Conservation (phyloP, 2,888 invertebrate species). For the Lycocerus yunnanus region DNA sequence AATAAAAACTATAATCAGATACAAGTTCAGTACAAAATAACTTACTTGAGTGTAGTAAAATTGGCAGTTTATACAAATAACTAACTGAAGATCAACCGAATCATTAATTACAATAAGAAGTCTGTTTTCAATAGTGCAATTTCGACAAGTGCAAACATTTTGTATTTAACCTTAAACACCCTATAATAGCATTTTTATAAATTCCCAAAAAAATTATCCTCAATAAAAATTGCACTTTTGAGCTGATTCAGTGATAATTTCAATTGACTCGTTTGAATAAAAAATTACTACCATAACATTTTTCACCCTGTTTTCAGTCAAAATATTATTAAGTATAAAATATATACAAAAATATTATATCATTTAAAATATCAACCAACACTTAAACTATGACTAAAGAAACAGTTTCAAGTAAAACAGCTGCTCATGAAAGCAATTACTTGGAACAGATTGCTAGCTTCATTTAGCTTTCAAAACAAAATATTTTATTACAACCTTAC, state of each 20-base stretch:
- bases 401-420: background rate
- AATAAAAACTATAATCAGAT: background rate
- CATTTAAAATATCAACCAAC: background rate
- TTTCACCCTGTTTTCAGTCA: background rate
- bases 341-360: background rate
- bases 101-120: background rate
- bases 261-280: background rate
- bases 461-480: background rate
- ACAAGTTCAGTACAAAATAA: background rate
- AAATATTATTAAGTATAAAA: background rate
- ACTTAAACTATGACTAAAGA: background rate
- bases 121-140: background rate
- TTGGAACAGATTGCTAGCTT: background rate
- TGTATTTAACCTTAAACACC: background rate
- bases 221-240: background rate
- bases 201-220: background rate
- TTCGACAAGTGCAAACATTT: background rate
- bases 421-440: background rate
- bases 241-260: background rate
- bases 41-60: background rate
- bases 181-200: background rate
- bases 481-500: background rate
- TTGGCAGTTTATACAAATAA: background rate
- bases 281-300: background rate
- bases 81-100: background rate